Conservation (phyloP, 92 coral and sea anemone genomes). For the Meandrina meandrites region DNA sequence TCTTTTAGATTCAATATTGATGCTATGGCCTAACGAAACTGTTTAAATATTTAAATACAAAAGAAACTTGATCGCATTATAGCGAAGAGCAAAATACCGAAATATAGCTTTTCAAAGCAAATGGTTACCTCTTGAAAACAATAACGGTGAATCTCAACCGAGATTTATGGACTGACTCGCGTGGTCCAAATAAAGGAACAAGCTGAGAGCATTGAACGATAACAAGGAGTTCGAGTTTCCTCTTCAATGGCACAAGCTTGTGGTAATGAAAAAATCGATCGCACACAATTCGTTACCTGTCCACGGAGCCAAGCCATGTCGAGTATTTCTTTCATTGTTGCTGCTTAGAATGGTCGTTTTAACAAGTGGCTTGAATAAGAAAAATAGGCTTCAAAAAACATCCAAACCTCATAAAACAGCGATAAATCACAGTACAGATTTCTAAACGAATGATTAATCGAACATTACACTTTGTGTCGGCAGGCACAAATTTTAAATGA, state of each 20-base stretch:
- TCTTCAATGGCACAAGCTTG: conserved; percentile 4
- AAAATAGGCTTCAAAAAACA: conserved; percentile 17
- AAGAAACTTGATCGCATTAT: conserved; percentile 39
- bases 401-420: conserved; percentile 28
- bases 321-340: conserved; percentile 23
- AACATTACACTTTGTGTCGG: background rate
- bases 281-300: conserved; percentile 9
- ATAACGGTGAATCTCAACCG: conserved; percentile 18
- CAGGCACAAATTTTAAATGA: conserved; percentile 1
- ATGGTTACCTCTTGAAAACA: conserved; percentile 40
- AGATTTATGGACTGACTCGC: conserved; percentile 18
- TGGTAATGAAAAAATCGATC: background rate
- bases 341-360: background rate
- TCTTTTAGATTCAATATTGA: conserved; percentile 52
- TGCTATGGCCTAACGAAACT: conserved; percentile 46
- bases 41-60: conserved; percentile 54
- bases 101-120: conserved; percentile 27
- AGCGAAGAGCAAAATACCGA: conserved; percentile 6
- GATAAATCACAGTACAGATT: conserved; percentile 19
- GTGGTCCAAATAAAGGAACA: background rate
- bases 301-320: background rate
- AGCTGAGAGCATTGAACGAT: background rate
- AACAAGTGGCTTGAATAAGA: conserved; percentile 24
- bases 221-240: background rate
- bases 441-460: background rate